Evolutionary conservation across 2,888 invertebrate genomes (phyloP).

Genomic region (Melikaiella ostensackeni): DNA sequence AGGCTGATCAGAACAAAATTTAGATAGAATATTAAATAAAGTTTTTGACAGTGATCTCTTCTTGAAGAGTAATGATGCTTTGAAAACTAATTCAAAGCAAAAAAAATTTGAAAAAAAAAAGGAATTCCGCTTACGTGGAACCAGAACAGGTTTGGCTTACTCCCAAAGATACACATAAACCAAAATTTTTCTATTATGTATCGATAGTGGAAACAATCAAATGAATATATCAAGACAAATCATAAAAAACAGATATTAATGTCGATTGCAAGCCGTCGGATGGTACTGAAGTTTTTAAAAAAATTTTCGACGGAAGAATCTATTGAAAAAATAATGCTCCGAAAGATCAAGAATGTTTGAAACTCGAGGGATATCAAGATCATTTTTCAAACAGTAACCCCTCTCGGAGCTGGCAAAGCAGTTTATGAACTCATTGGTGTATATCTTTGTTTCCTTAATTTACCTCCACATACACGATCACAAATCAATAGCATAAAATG

Average conservation of each 20-base stretch:
- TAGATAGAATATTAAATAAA: too few species aligned
- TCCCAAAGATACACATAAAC: background rate
- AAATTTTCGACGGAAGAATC: slow-evolving; percentile 42
- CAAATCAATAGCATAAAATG: too few species aligned
- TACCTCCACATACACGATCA: too few species aligned
- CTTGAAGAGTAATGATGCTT: background rate
- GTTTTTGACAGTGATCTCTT: slow-evolving; percentile 16
- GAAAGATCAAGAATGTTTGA: too few species aligned
- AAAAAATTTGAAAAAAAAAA: slow-evolving; percentile 46
- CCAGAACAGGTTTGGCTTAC: slow-evolving; percentile 42
- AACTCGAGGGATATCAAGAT: too few species aligned
- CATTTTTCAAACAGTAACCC: too few species aligned
- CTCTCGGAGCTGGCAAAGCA: too few species aligned
- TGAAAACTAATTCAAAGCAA: background rate
- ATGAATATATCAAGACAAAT: slow-evolving; percentile 40
- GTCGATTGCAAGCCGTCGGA: background rate
- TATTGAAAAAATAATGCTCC: too few species aligned
- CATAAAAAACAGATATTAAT: slow-evolving; percentile 35
- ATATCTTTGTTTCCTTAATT: too few species aligned
- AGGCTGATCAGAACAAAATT: background rate
- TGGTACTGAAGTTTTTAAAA: slow-evolving; percentile 24
- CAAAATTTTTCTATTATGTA: slow-evolving; percentile 41
- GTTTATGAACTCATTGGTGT: too few species aligned
- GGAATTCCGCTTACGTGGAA: slow-evolving; percentile 46
- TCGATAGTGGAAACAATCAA: slow-evolving; percentile 42